These are phyloP conservation scores for Camelus bactrianus DNA, from an alignment of 2,113 vertebrate genomes.

Conservation along the genomic window DNA sequence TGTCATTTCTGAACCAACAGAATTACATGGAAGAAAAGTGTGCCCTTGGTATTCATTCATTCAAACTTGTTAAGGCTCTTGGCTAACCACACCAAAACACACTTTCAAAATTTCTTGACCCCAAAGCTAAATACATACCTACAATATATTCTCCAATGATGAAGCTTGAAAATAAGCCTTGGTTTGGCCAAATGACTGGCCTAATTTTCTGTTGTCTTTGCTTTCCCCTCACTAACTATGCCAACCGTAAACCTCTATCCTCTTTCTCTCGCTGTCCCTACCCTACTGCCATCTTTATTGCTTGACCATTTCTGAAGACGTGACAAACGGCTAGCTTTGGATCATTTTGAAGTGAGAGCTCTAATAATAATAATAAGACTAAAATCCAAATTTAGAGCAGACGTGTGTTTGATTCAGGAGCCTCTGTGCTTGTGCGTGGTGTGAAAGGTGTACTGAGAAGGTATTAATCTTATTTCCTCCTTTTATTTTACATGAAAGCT, in stretches of 20 bases:
- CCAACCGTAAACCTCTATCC: conserved; percentile 52
- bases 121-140: conserved; percentile 45
- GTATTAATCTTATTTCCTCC: conserved; percentile 81
- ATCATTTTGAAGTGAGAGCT: conserved; percentile 64
- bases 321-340: conserved; percentile 47
- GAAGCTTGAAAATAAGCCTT: conserved; percentile 63
- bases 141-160: conserved; percentile 61
- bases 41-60: conserved; percentile 52
- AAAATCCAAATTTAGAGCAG: conserved; percentile 71
- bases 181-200: conserved; percentile 70
- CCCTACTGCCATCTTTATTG: neutral
- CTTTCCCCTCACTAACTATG: conserved; percentile 50
- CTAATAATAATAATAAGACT: conserved; percentile 49
- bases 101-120: conserved; percentile 42
- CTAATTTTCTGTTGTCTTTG: conserved; percentile 61
- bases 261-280: neutral
- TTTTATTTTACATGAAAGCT: conserved; percentile 83
- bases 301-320: conserved; percentile 48
- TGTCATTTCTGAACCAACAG: neutral
- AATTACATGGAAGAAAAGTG: neutral
- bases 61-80: conserved; percentile 51
- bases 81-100: conserved; percentile 6
- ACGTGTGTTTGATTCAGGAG: conserved; percentile 63
- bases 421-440: conserved; percentile 31
- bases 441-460: conserved; percentile 78